Evolutionary conservation across 2,113 vertebrate genomes (phyloP), one percentile per base, ranked within the genome.

Genomic region (Sterrhoptilus dennistouni): DNA sequence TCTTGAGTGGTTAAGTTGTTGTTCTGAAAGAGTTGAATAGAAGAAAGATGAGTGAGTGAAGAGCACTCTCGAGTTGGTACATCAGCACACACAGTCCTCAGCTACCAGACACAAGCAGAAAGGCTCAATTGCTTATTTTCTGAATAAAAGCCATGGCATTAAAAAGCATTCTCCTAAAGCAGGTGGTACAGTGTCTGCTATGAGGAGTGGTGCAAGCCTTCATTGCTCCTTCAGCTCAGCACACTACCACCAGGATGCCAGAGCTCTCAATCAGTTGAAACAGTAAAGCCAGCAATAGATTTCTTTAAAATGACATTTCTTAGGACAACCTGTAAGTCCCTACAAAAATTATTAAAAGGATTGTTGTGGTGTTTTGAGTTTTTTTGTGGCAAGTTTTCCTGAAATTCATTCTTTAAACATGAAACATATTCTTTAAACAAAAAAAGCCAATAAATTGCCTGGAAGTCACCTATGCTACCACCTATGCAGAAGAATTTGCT

Each of bases 1-100:
- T 99, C 99, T 98, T 99, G 99, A 97, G 99, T 95, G 87, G 99
- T 99, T 98, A 99, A 98, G 94, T 98, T 99, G 83, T 98, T 99
- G 97, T 99, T 99, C 99, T 99, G 98, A 66, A 97, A 97, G 88
- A 93, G 54, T 57, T 13, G 64, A 79, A 79, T 0, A 42, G 56
- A 85, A 75, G 42, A 69, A 52, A 75, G 71, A 80, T 12, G 14
- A 89, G 45, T 91, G 63, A 93, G 40, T 1, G 12, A 76, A 78
- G 49, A 64, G 49, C 25, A 63, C 56, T 72, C 52, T 21, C 12
- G 22, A 89, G 53, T 4, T 66, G 68, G 52, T 35, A 68, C 33
- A 90, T 9, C 36, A 60, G 80, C 56, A 71, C 8, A 74, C 35
- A 27, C 13, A 36, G 53, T 42, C 38, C 36, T 52, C 60, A 72